Evolutionary conservation across 2,113 vertebrate species (phyloP), one percentile per base, ranked within the genome.

Genomic region (Notarius lentiginosus): DNA sequence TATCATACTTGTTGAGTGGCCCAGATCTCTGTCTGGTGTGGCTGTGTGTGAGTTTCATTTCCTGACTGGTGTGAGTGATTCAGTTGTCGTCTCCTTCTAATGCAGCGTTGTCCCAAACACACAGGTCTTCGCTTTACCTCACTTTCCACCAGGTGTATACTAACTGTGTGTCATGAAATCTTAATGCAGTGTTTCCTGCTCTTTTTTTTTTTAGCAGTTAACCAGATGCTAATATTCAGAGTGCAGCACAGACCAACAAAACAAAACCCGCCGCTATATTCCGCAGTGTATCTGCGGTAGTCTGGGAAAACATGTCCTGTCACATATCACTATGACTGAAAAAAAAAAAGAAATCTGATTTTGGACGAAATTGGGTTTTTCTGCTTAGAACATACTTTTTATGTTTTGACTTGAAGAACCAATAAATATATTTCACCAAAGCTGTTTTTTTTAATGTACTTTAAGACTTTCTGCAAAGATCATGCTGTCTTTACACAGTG

Each of bases 11-110:
- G 79, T 7, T 81, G 56, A 81, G 30, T 41, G 55, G 55, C 34
- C 55, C 79, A 61, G 56, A 61, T 81, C 56, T 60, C 18, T 80
- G 24, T 81, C 79, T 81, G 79, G 53, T 58, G 27, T 18, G n/a
- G 18, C 56, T 7, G 3, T 58, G 27, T 79, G 2, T 76, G 22
- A 51, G 47, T 53, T 53, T 76, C 24, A 76, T 53, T 15, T 76
- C 47, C 76, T 34, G 15, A 14, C 22, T 3, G 53, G 73, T 77
- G 47, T n/a, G 49, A 7, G 47, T 76, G 22, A 73, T 20, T 47
- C 7, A n/a, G 1, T 22, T 75, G 34, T 75, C 22, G 41, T 73
- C 70, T 22, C 9, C 18, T 18, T 73, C 8, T 47, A 75, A 75
- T 49, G 72, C 72, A 22, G 41, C 24, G 20, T 0, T 75, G 51